A percentile compares a stretch with the other conserved stretches of the same genome.
These are phyloP conservation scores for Syngnathus scovelli DNA, from an alignment of 2,113 vertebrate genomes.

Conservation along the genomic window DNA sequence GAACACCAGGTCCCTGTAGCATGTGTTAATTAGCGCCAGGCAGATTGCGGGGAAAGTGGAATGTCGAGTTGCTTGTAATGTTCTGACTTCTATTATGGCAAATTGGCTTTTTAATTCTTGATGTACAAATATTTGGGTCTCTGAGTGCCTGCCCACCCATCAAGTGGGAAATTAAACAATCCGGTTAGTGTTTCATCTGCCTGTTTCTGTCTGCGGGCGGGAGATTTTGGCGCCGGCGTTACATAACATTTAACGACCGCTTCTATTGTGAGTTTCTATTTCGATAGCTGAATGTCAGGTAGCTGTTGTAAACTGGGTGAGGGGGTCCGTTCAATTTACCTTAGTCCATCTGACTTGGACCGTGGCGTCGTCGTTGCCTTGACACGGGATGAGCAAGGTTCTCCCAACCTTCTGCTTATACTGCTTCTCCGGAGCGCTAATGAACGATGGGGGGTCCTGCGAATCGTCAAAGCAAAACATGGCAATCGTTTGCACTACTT, in stretches of 20 bases:
- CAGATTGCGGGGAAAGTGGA: not conserved
- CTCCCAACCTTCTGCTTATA: slow-evolving; percentile 82
- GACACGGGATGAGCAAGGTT: slow-evolving; percentile 81
- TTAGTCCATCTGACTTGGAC: slow-evolving; percentile 81
- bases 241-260: not conserved
- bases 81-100: not conserved
- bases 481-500: slow-evolving; percentile 36
- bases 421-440: slow-evolving; percentile 72
- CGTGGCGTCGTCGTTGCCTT: slow-evolving; percentile 70
- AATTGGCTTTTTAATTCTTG: slow-evolving; percentile 1
- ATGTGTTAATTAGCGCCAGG: not conserved
- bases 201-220: not conserved
- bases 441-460: slow-evolving; percentile 85
- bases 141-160: not conserved
- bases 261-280: not conserved
- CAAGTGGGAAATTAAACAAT: not conserved
- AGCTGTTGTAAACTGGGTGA: no score
- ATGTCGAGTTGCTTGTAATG: not conserved
- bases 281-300: not conserved
- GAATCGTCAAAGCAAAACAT: slow-evolving; percentile 36
- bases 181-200: not conserved
- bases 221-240: not conserved
- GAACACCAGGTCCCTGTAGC: not conserved
- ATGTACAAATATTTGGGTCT: not conserved
- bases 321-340: slow-evolving; percentile 60